phyloP scores from a whole-genome alignment of 2,888 invertebrate species.

The Rhyacophila evoluta region DNA sequence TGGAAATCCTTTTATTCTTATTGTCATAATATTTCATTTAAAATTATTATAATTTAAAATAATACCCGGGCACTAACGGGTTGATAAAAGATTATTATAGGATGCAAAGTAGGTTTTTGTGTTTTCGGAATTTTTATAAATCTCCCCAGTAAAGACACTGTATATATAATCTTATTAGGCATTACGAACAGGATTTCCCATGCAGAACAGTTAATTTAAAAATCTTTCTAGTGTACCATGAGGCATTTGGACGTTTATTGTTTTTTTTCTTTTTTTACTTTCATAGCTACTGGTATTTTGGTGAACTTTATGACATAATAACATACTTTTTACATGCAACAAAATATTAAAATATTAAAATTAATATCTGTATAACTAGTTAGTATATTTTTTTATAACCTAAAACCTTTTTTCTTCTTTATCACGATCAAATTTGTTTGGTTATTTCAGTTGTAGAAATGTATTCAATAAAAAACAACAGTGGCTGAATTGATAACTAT shows the following conservation, averaged over 20 bases:
- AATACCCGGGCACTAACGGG: background rate
- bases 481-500: too few relatives aligned
- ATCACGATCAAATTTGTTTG: too few relatives aligned
- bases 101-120: constrained; percentile 1
- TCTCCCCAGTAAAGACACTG: constrained; percentile 25
- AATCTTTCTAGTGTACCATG: background rate
- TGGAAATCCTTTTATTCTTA: too few relatives aligned
- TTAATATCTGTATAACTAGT: too few relatives aligned
- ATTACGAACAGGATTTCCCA: constrained; percentile 6
- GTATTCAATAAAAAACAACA: too few relatives aligned
- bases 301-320: background rate
- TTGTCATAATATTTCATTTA: too few relatives aligned
- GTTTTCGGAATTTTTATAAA: constrained; percentile 10
- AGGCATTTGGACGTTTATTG: constrained; percentile 14
- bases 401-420: too few relatives aligned
- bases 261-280: background rate
- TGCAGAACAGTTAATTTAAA: constrained; percentile 8
- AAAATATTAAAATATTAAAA: background rate
- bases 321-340: background rate
- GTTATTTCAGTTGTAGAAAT: too few relatives aligned
- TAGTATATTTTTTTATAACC: too few relatives aligned
- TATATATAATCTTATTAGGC: constrained; percentile 40
- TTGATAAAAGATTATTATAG: background rate
- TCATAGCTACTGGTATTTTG: background rate
- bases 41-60: background rate